Conservation (phyloP, 2,113 vertebrate genomes). For the Nyctibius bracteatus region DNA sequence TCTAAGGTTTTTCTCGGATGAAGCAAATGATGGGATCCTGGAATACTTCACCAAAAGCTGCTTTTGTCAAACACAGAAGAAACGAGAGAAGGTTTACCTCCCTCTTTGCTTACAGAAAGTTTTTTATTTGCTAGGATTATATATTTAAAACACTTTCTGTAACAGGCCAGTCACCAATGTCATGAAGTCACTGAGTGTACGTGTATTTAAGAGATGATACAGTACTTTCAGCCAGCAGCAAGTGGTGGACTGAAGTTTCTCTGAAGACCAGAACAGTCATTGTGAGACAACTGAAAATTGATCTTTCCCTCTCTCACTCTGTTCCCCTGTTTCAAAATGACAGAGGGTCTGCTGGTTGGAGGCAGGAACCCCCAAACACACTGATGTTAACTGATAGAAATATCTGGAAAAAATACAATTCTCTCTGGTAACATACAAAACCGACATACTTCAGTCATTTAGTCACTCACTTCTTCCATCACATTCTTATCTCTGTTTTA, state of each 20-base stretch:
- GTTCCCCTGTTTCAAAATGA: background rate
- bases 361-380: background rate
- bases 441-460: background rate
- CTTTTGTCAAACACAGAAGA: background rate
- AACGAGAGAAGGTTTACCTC: background rate
- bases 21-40: background rate
- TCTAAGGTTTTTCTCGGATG: background rate
- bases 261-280: background rate
- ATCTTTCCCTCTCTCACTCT: background rate
- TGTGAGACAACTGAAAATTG: background rate
- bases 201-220: background rate
- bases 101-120: background rate
- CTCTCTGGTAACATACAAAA: background rate
- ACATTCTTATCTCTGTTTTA: constrained; percentile 1
- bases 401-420: background rate
- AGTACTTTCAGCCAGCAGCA: background rate
- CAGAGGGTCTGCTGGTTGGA: background rate
- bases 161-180: background rate
- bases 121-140: background rate
- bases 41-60: background rate
- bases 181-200: background rate
- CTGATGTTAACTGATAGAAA: background rate
- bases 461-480: background rate
- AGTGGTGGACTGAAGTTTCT: background rate
- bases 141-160: background rate